Evolutionary conservation across 2,797 vertebrate species (phyloP).

Genomic region (Triplophysa yarkandensis): DNA sequence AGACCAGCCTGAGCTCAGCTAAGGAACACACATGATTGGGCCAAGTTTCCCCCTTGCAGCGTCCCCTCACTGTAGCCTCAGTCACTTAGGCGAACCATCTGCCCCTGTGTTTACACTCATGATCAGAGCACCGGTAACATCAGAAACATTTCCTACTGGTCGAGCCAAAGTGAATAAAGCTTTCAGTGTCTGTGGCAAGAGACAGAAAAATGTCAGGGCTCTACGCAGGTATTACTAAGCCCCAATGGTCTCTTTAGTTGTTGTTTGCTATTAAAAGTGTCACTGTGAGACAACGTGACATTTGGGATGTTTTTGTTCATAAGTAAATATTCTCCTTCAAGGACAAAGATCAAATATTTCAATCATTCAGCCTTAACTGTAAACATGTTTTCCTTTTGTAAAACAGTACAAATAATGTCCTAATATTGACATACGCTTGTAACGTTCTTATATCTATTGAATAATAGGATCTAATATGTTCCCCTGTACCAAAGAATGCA

Average conservation of each 20-base stretch:
- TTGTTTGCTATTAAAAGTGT: not conserved
- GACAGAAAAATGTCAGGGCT: slow-evolving; percentile 31
- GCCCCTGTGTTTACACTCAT: slow-evolving; percentile 81
- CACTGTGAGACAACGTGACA: not conserved
- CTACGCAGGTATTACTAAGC: not conserved
- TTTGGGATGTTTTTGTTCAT: not conserved
- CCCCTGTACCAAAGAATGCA: not conserved
- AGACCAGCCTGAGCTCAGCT: slow-evolving; percentile 21
- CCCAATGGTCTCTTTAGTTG: not conserved
- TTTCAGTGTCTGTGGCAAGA: slow-evolving; percentile 50
- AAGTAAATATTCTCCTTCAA: slow-evolving; percentile 34
- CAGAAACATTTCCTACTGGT: slow-evolving; percentile 82
- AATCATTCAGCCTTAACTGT: slow-evolving; percentile 18
- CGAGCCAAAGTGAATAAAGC: slow-evolving; percentile 70
- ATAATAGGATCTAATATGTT: slow-evolving; percentile 1
- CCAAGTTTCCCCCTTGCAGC: slow-evolving; percentile 72
- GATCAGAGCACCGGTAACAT: slow-evolving; percentile 76
- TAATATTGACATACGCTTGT: slow-evolving; percentile 28
- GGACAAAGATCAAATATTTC: slow-evolving; percentile 54
- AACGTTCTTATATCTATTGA: not conserved
- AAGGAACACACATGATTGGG: slow-evolving; percentile 31
- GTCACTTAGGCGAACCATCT: slow-evolving; percentile 82
- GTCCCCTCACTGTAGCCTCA: slow-evolving; percentile 73
- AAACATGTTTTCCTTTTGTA: slow-evolving; percentile 46
- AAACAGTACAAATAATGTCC: not conserved